phyloP scores from a whole-genome alignment of 2,797 vertebrate species.

The Euphonia xanthogaster region DNA sequence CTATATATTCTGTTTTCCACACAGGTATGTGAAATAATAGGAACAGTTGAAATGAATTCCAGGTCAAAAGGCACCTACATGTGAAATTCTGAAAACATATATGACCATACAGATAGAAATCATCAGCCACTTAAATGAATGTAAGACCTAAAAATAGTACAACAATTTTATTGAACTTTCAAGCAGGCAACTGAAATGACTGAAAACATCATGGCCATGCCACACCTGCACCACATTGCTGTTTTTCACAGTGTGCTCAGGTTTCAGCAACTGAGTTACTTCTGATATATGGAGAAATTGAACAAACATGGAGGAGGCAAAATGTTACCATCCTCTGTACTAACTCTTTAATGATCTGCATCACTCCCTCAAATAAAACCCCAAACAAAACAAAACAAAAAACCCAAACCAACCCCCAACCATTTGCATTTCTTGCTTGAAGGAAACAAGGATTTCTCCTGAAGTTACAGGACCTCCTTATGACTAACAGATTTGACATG shows the following conservation, averaged over 20 bases:
- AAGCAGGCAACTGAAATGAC: not conserved
- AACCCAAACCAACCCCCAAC: rapidly evolving
- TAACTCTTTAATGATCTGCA: not conserved
- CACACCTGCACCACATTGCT: not conserved
- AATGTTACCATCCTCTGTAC: not conserved
- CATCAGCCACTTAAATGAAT: not conserved
- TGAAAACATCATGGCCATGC: not conserved
- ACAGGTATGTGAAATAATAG: not conserved
- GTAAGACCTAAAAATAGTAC: not conserved
- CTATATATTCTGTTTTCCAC: not conserved
- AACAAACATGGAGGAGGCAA: not conserved
- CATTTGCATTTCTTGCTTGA: not conserved
- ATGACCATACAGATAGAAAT: not conserved
- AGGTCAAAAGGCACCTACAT: not conserved
- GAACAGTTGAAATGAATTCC: not conserved
- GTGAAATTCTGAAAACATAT: not conserved
- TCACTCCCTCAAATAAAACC: not conserved
- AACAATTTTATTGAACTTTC: not conserved
- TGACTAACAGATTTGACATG: not conserved
- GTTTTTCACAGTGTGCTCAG: not conserved
- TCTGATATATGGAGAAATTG: not conserved
- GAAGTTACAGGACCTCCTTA: not conserved
- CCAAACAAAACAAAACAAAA: not conserved
- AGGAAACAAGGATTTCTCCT: not conserved
- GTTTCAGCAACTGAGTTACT: not conserved